Conservation (phyloP, 2,113 vertebrate genomes). For the Leptocoma aspasia region DNA sequence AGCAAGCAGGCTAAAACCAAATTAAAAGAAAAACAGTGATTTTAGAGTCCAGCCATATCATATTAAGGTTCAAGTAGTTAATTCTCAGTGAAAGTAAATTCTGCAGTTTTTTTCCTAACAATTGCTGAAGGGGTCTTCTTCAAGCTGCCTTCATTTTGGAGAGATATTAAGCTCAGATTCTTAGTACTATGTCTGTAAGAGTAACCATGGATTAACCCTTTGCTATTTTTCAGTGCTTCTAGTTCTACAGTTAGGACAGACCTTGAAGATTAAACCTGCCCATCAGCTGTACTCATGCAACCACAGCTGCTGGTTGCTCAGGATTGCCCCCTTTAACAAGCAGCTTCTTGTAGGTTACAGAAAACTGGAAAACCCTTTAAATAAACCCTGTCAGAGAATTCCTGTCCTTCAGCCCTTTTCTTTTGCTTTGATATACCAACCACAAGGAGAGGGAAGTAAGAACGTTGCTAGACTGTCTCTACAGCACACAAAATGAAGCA, state of each 20-base stretch:
- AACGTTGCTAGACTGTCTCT: not conserved
- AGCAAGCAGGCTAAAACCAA: not conserved
- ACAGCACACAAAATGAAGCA: not conserved
- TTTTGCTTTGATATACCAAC: not conserved
- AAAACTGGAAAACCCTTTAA: not conserved
- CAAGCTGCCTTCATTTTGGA: not conserved
- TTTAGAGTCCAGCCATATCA: not conserved
- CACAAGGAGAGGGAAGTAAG: fast-evolving
- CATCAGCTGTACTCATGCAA: not conserved
- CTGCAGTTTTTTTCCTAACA: not conserved
- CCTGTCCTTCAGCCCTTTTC: not conserved
- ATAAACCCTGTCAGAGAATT: not conserved
- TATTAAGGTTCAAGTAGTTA: not conserved
- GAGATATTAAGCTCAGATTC: not conserved
- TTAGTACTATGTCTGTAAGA: not conserved
- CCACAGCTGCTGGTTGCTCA: not conserved
- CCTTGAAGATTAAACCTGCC: not conserved
- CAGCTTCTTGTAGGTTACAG: not conserved
- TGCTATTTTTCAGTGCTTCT: not conserved
- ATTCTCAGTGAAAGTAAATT: not conserved
- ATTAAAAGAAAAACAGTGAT: not conserved
- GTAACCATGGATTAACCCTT: not conserved
- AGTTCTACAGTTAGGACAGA: not conserved
- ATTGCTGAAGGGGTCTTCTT: not conserved
- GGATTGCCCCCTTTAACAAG: not conserved